Evolutionary conservation across 2,113 vertebrate genomes (phyloP).

Genomic region (Halcyon senegalensis): DNA sequence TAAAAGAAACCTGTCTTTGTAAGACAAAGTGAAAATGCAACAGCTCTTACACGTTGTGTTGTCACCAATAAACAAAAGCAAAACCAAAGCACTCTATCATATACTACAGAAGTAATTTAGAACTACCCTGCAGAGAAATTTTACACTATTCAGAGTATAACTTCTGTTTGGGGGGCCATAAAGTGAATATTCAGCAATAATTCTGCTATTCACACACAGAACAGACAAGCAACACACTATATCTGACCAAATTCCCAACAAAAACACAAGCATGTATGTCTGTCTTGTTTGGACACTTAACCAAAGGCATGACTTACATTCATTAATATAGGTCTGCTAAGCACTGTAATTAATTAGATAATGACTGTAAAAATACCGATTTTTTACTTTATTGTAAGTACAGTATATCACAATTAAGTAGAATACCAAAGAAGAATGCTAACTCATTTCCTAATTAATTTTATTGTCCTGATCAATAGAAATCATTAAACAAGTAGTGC

Average conservation of each 20-base stretch:
- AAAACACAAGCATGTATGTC: neutral
- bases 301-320: slow-evolving; percentile 9
- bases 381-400: neutral
- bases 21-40: neutral
- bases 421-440: neutral
- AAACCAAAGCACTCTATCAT: neutral
- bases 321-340: slow-evolving; percentile 21
- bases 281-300: neutral
- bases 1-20: neutral
- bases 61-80: neutral
- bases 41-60: neutral
- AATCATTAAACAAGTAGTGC: neutral
- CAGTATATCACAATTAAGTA: slow-evolving; percentile 24
- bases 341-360: slow-evolving; percentile 39
- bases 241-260: neutral
- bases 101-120: neutral
- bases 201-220: neutral
- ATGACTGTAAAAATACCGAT: slow-evolving; percentile 27
- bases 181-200: neutral
- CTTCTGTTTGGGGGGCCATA: neutral
- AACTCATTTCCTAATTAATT: slow-evolving; percentile 36
- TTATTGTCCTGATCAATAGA: slow-evolving; percentile 12
- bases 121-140: neutral
- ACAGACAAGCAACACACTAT: accelerated
- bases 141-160: neutral